Percentiles rank a stretch among this genome's conserved stretches.
These are phyloP conservation scores for Rhaphigaster nebulosa DNA, from an alignment of 2,888 invertebrate genomes.

Conservation along the genomic window DNA sequence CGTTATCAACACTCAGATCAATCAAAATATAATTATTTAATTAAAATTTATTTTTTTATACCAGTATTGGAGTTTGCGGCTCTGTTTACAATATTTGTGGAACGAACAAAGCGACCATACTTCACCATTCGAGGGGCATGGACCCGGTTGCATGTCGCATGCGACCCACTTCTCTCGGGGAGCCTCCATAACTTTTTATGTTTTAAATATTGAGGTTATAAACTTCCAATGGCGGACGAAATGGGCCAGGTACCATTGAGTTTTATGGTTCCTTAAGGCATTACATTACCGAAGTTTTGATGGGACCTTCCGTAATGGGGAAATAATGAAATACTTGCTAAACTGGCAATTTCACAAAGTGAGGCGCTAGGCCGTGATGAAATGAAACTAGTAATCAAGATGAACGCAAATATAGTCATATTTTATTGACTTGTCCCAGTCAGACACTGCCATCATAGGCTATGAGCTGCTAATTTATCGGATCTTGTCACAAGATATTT, in stretches of 20 bases:
- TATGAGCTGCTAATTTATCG: neutral
- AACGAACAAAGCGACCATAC: neutral
- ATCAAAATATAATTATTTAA: no score
- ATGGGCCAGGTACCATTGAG: neutral
- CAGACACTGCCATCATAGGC: neutral
- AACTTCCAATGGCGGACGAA: constrained; percentile 5
- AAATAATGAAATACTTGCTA: constrained; percentile 25
- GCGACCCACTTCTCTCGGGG: constrained; percentile 8
- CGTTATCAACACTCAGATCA: no score
- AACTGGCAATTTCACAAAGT: constrained; percentile 6
- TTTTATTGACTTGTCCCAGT: neutral
- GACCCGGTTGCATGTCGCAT: constrained; percentile 45
- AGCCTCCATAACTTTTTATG: constrained; percentile 25
- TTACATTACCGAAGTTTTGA: neutral
- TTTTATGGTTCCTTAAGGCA: neutral
- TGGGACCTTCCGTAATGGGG: neutral
- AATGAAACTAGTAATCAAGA: neutral
- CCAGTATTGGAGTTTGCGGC: neutral
- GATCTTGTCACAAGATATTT: neutral
- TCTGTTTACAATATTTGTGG: neutral
- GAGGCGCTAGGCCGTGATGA: neutral
- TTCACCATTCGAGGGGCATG: constrained; percentile 20
- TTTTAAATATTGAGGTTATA: constrained; percentile 36
- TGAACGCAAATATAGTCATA: neutral
- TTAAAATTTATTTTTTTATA: neutral